Conservation (phyloP, 2,797 vertebrate species). For the Notolabrus celidotus region DNA sequence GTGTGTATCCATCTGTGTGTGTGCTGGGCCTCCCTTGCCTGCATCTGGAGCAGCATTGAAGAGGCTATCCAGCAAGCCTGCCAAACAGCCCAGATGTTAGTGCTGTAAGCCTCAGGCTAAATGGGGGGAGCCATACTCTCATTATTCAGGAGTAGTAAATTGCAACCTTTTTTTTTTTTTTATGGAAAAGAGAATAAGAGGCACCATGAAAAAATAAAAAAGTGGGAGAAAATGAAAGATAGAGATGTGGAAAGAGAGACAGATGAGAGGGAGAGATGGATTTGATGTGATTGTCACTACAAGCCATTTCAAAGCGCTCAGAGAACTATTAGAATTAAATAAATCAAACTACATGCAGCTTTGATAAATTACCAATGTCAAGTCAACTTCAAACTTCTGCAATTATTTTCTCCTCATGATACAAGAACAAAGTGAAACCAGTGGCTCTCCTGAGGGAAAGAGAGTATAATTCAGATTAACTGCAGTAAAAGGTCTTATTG, state of each 20-base stretch:
- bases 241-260: too few relatives aligned
- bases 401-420: background rate
- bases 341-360: background rate
- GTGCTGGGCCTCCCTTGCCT: conserved; percentile 92
- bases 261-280: too few relatives aligned
- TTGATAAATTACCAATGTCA: too few relatives aligned
- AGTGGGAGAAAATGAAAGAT: conserved; percentile 2
- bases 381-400: background rate
- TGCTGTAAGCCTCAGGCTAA: conserved; percentile 98
- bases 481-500: too few relatives aligned
- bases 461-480: too few relatives aligned
- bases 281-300: too few relatives aligned
- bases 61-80: conserved; percentile 95
- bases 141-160: conserved; percentile 97
- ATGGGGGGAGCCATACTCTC: conserved; percentile 95
- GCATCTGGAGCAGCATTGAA: conserved; percentile 99
- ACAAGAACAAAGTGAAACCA: background rate
- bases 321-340: conserved; percentile 2
- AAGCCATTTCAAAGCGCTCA: too few relatives aligned
- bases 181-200: conserved; percentile 18
- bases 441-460: background rate
- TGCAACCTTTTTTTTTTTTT: conserved; percentile 71
- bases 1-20: conserved; percentile 69
- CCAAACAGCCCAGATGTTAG: conserved; percentile 99
- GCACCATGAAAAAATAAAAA: conserved; percentile 19